Evolutionary conservation across 1,140 invertebrate species (phyloP), one percentile per base, ranked within the genome.

Genomic region (Drosophila biarmipes): DNA sequence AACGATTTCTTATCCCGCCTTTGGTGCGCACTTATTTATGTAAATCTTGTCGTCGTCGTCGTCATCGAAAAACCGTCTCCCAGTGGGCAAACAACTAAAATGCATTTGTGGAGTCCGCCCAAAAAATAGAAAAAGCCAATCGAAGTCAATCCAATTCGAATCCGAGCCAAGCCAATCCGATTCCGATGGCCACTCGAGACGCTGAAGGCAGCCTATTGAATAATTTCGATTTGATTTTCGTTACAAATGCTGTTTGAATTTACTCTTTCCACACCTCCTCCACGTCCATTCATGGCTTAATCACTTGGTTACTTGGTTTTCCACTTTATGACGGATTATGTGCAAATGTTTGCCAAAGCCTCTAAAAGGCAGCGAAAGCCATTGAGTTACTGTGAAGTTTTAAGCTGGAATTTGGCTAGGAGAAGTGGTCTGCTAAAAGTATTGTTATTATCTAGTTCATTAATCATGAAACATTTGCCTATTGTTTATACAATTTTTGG

Each of bases 251-350:
- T 72, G 43, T 73, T 49, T 63, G 64, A 31, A 37, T 24, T 62
- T 19, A 19, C 40, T 45, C 63, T 31, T 40, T 17, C 19, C 45
- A 21, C 10, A 29, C 21, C 40, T 17, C 37, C 37, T 55, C 54
- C 27, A 46, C 10, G 69, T 46, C 62, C 55, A 63, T 61, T 78
- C 34, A 67, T 46, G 55, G 54, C 78, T 85, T 86, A 85, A 86
- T 85, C 82, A 74, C 73, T 86, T 85, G 56, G 78, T 85, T 86
- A 86, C 82, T 86, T 78, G 81, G 71, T 86, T 86, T 86, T 81
- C 81, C 81, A 86, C 81, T 86, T 87, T 86, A 71, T 86, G 81
- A 86, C 73, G 78, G 81, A 86, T 81, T 80, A 86, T 78, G 63
- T 85, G 77, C 45, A 86, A 85, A 85, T 81, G 73, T 69, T 84